These are phyloP conservation scores for Ennomos quercinarius DNA, from an alignment of 2,888 invertebrate species.

Conservation along the genomic window DNA sequence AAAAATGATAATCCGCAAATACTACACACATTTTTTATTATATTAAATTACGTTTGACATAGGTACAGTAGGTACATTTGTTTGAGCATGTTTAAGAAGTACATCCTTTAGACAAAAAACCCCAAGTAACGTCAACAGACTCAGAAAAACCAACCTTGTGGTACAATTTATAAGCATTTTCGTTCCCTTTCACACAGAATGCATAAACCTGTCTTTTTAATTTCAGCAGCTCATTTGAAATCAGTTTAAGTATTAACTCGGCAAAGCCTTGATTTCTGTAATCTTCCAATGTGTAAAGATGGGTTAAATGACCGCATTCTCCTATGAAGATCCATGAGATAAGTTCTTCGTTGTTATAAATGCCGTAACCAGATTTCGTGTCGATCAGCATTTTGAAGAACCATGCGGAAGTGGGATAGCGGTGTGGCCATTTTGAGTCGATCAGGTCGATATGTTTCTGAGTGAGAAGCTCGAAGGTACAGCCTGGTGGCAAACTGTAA, in stretches of 20 bases:
- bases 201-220: constrained; percentile 53
- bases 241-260: constrained; percentile 55
- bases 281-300: constrained; percentile 60
- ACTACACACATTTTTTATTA: no score
- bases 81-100: no score
- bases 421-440: constrained; percentile 61
- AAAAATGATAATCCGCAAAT: no score
- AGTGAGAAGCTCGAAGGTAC: constrained; percentile 12
- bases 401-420: constrained; percentile 49
- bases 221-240: constrained; percentile 52
- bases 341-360: constrained; percentile 50
- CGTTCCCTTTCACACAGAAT: constrained; percentile 56
- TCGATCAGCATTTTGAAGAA: constrained; percentile 58
- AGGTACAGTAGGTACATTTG: no score
- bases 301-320: constrained; percentile 60
- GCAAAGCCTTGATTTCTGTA: constrained; percentile 65
- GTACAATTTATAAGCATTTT: constrained; percentile 54
- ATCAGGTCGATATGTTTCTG: constrained; percentile 50
- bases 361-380: constrained; percentile 58
- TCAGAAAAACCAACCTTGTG: constrained; percentile 54
- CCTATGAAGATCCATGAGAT: constrained; percentile 61
- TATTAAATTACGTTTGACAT: no score
- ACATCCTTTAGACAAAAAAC: constrained; percentile 30
- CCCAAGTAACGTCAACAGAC: constrained; percentile 48
- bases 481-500: constrained; percentile 25